These are phyloP conservation scores for Pyrocephalus nanus DNA, from an alignment of 2,797 vertebrate species.

Conservation along the genomic window DNA sequence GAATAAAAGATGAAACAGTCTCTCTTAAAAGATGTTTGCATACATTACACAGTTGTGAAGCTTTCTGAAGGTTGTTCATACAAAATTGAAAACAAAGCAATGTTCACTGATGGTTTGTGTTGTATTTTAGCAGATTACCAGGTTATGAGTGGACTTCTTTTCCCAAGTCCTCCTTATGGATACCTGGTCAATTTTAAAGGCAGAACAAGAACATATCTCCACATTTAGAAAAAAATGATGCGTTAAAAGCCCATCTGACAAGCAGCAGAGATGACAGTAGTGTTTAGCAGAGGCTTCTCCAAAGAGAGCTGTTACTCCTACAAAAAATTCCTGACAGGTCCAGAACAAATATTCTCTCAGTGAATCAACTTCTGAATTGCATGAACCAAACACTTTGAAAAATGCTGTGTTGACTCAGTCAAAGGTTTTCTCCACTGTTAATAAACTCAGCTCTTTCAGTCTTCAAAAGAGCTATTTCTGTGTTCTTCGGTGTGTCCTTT, in stretches of 20 bases:
- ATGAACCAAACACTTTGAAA: background rate
- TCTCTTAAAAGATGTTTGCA: constrained; percentile 9
- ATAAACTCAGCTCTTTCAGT: background rate
- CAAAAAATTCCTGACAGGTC: constrained; percentile 16
- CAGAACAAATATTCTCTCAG: constrained; percentile 58
- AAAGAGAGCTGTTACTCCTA: constrained; percentile 44
- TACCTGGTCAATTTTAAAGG: background rate
- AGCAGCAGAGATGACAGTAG: background rate
- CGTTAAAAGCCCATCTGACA: background rate
- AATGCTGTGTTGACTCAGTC: constrained; percentile 21
- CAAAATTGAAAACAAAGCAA: background rate
- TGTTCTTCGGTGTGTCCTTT: background rate
- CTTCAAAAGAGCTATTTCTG: background rate
- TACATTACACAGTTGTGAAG: background rate
- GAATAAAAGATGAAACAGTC: constrained; percentile 21
- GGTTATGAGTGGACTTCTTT: background rate
- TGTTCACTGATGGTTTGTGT: background rate
- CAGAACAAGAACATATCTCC: background rate
- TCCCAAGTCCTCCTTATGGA: background rate
- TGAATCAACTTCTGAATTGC: background rate
- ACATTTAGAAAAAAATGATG: background rate
- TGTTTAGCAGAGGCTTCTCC: background rate
- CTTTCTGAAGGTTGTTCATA: background rate
- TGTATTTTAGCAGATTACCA: background rate
- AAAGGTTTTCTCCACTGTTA: background rate